Evolutionary conservation across 2,113 vertebrate genomes (phyloP).

Genomic region (Aramus guarauna): DNA sequence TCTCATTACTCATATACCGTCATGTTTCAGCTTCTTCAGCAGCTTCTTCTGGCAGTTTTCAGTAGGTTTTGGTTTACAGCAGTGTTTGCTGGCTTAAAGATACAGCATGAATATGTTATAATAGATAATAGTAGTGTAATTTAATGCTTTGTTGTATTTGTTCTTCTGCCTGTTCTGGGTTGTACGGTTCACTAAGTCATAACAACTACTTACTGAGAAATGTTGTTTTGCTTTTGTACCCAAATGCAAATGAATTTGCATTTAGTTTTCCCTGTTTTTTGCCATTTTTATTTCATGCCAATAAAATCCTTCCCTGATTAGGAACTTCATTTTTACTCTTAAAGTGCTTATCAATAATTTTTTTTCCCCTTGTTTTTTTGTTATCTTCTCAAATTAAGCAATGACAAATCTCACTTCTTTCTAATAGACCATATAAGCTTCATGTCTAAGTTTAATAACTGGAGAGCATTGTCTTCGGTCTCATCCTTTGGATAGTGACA

Average conservation of each 20-base stretch:
- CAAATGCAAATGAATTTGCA: background rate
- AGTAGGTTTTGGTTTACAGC: background rate
- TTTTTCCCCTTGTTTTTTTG: background rate
- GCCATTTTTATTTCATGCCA: background rate
- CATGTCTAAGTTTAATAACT: background rate
- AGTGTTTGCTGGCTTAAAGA: background rate
- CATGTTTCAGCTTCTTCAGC: background rate
- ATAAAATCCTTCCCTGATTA: background rate
- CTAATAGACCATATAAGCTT: background rate
- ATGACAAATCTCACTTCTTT: background rate
- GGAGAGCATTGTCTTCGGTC: background rate
- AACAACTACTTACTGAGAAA: background rate
- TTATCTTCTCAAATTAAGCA: background rate
- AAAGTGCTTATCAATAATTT: background rate
- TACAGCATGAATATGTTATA: background rate
- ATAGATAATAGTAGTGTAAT: background rate
- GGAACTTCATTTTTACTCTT: background rate
- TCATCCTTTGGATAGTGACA: background rate
- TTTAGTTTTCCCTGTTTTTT: background rate
- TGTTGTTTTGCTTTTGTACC: background rate
- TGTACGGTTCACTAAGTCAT: background rate
- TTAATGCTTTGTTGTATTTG: background rate
- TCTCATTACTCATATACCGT: background rate
- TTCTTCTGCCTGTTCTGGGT: background rate
- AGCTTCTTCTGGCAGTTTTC: background rate